Base-by-base conservation (phyloP, 2,113 vertebrate species). In the Columba janthina region DNA sequence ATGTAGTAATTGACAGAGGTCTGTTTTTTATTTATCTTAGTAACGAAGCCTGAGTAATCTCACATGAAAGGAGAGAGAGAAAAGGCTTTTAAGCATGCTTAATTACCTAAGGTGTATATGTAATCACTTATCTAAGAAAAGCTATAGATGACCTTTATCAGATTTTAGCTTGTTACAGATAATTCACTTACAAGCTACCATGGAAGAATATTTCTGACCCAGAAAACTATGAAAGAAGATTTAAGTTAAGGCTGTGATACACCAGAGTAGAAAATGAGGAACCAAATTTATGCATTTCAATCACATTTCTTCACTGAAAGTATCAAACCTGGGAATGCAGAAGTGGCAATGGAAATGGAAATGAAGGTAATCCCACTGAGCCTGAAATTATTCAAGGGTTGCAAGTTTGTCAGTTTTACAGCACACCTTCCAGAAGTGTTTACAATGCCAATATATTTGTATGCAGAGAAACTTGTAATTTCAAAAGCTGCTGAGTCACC, bases 351-450 rank as follows among this genome's bases (percentile, higher is more conserved):
- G 92, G 80, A 72, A 81, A 32, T 10, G 50, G 56, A 81, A 77
- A 58, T 90, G 26, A 93, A 75, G 40, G 34, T 53, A 75, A 5
- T 75, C 65, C 60, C 80, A 25, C 76, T 64, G 56, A 84, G 42
- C 38, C 64, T 67, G 76, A 89, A 78, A 77, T 81, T 89, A 86
- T 86, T 93, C 65, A 78, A 64, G 73, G 72, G 57, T 95, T 80
- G 26, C 73, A 90, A 91, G 44, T 61, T 88, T 88, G 69, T 73
- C 29, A 10, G 54, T 80, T 90, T 84, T 80, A 83, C 65, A 72
- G 73, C 61, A 67, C 72, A 90, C 48, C 80, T 94, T 89, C 48
- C 48, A 38, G 53, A 86, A 89, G 42, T 81, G 79, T 89, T 89
- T 93, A 62, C 61, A 89, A 60, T 78, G 57, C 53, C 77, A 74